Percentiles rank a stretch among this genome's conserved stretches.
Conservation (phyloP, 2,113 vertebrate species). For the Willisornis vidua region DNA sequence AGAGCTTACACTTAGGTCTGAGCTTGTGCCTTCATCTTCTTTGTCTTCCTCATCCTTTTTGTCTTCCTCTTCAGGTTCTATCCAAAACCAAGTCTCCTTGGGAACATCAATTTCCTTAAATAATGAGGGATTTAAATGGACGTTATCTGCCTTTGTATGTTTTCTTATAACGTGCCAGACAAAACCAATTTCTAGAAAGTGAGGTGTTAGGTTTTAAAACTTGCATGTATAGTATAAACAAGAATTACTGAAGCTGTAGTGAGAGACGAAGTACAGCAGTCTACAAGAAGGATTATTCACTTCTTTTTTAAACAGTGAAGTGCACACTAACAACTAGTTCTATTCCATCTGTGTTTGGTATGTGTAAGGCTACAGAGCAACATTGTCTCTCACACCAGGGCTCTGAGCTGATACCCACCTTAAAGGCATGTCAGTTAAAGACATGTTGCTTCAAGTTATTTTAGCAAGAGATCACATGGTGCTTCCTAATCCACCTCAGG, state of each 20-base stretch:
- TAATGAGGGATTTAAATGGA: constrained; percentile 19
- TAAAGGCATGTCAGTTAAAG: background rate
- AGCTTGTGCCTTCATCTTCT: constrained; percentile 72
- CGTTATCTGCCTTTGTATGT: background rate
- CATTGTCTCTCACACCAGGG: background rate
- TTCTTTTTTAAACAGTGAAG: background rate
- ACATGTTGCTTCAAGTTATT: background rate
- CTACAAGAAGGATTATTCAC: background rate
- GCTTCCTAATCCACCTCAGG: background rate
- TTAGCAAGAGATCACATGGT: background rate
- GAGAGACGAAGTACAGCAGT: background rate
- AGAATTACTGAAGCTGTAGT: background rate
- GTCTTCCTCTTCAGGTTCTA: constrained; percentile 75
- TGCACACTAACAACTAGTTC: background rate
- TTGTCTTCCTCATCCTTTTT: constrained; percentile 72
- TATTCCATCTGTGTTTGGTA: background rate
- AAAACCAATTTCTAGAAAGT: background rate
- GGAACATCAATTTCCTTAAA: constrained; percentile 83
- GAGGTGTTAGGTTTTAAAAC: background rate
- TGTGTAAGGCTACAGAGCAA: background rate
- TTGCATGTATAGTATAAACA: background rate
- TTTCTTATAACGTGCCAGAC: background rate
- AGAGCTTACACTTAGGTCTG: constrained; percentile 81
- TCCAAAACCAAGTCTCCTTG: constrained; percentile 92
- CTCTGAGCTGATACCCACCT: background rate